These are phyloP conservation scores for Tyrannus savana DNA, from an alignment of 2,113 vertebrate species.

Conservation along the genomic window DNA sequence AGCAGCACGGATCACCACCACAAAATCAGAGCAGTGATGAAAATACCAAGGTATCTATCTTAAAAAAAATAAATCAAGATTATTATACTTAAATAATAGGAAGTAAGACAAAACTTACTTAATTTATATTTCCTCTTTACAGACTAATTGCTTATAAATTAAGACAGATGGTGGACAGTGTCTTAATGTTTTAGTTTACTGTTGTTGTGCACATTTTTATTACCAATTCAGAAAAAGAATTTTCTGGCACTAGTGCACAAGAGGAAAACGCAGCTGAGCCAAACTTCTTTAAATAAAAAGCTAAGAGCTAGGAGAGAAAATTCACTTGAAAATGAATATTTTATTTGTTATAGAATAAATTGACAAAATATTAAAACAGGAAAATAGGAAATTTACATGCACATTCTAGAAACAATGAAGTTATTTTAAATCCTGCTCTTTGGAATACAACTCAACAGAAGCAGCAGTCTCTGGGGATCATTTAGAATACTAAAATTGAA, in stretches of 20 bases:
- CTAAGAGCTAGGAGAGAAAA: not conserved
- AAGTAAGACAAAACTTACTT: not conserved
- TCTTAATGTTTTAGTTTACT: not conserved
- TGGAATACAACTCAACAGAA: not conserved
- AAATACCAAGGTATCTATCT: not conserved
- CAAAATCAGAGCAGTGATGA: not conserved
- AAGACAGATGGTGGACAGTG: not conserved
- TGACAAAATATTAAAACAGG: not conserved
- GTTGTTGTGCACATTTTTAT: not conserved
- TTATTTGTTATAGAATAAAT: not conserved
- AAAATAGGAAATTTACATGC: not conserved
- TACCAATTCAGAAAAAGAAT: not conserved
- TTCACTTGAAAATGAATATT: not conserved
- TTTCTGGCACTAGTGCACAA: not conserved
- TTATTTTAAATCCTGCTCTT: not conserved
- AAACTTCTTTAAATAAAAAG: not conserved
- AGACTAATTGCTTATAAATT: not conserved
- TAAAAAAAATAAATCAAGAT: not conserved
- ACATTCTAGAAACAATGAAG: not conserved
- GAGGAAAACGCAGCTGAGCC: not conserved
- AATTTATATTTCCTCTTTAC: not conserved
- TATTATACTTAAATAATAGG: not conserved
- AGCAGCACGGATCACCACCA: not conserved
- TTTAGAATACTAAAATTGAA: not conserved
- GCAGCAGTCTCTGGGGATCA: not conserved